A percentile compares a stretch with the other conserved stretches of the same genome.
Evolutionary conservation across 1,140 invertebrate species (phyloP).

Genomic region (Penaeus indicus): DNA sequence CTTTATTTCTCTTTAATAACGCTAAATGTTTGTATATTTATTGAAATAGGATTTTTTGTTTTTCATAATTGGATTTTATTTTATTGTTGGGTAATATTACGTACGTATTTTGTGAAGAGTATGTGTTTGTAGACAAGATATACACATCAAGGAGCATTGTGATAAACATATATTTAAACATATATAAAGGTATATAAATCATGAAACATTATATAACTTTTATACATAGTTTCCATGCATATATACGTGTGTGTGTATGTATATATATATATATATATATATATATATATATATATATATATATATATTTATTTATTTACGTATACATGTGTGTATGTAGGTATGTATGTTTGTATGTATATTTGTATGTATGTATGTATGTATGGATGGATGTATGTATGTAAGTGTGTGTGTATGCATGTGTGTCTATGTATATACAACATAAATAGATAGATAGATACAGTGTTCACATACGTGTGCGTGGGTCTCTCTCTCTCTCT

Average conservation of each 20-base stretch:
- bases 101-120: no score
- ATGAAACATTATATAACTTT: no score
- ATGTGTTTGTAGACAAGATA: no score
- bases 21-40: no score
- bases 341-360: conserved; percentile 33
- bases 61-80: no score
- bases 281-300: conserved; percentile 30
- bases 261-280: conserved; percentile 43
- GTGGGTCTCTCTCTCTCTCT: neutral
- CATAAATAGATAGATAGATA: neutral
- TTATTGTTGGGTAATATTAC: no score
- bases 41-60: no score
- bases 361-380: conserved; percentile 42
- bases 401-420: conserved; percentile 44
- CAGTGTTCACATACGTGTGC: no score
- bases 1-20: no score
- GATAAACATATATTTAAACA: no score
- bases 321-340: neutral
- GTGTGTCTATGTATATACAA: conserved; percentile 16
- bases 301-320: neutral
- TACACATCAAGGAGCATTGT: no score
- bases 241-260: conserved; percentile 34
- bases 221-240: neutral
- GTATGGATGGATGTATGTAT: conserved; percentile 47
- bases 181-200: no score